A percentile compares a stretch with the other conserved stretches of the same genome.
These are phyloP conservation scores for Gymnopithys bicolor DNA, from an alignment of 2,797 vertebrate genomes.

Conservation along the genomic window DNA sequence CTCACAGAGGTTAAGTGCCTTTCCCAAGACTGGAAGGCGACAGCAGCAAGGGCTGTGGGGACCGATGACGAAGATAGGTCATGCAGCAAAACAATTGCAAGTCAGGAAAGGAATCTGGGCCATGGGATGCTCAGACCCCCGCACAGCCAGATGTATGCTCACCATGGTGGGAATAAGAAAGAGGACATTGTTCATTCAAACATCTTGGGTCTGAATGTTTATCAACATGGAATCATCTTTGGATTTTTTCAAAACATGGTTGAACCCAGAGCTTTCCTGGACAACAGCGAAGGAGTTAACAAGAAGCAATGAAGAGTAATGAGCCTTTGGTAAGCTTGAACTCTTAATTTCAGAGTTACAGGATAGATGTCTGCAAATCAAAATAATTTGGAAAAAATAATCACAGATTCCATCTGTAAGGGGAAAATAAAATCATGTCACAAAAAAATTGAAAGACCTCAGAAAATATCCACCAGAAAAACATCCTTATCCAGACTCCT, in stretches of 20 bases:
- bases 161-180: conserved; percentile 8
- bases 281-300: background rate
- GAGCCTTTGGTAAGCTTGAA: background rate
- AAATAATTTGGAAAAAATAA: background rate
- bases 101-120: conserved; percentile 57
- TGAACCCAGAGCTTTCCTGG: background rate
- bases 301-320: background rate
- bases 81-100: conserved; percentile 18
- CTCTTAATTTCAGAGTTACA: background rate
- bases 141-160: background rate
- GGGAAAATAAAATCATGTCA: background rate
- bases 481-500: background rate
- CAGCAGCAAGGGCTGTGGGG: background rate
- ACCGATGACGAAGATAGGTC: conserved; percentile 46
- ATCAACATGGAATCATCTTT: background rate
- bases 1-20: conserved; percentile 34
- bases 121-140: conserved; percentile 3
- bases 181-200: conserved; percentile 32
- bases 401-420: background rate
- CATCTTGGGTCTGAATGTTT: background rate
- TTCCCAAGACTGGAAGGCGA: conserved; percentile 11
- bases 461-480: background rate
- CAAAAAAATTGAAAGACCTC: background rate
- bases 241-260: background rate
- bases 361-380: background rate